Evolutionary conservation across 2,888 invertebrate genomes (phyloP), one percentile per base, ranked within the genome.

Genomic region (Halictus ligatus): DNA sequence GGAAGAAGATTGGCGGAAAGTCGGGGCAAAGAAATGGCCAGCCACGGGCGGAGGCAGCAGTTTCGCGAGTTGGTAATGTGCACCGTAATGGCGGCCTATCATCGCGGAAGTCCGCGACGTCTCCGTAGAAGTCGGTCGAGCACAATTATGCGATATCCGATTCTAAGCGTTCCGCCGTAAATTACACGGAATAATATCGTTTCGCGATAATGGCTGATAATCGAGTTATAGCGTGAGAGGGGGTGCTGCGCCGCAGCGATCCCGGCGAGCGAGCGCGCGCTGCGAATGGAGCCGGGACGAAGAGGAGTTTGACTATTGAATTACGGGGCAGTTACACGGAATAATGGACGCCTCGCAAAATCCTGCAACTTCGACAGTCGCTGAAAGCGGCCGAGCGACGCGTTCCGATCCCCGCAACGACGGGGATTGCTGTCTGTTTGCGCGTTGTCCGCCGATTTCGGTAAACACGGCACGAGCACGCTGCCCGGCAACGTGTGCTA

Each of bases 111-210:
- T 58, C 71, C 69, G 89, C 81, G 90, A 90, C 80, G 84, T 90
- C 90, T 86, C 90, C 83, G 81, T 81, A 76, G 81, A 86, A 89
- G 83, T 40, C 83, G 80, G 85, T 25, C 76, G 83, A 12, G 81
- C 83, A 75, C 88, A 88, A 88, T 88, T 88, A 88, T 60, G 82
- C 77, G 83, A 85, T 84, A 90, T 84, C 89, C 90, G 87, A 91
- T 89, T 91, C 87, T 88, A 89, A 88, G 84, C 89, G 90, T 78
- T 64, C 35, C 83, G 48, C 78, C 83, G 84, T 91, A 88, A 89
- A 90, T 91, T 91, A 91, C 85, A 79, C 80, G 87, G 88, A 90
- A 91, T 90, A 91, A 91, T 91, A 91, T 90, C 89, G 86, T 91
- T 71, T 91, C 88, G 88, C 83, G 91, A 91, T 91, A 91, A 91